Evolutionary conservation across 2,113 vertebrate genomes (phyloP).

Genomic region (Brachirus orientalis): DNA sequence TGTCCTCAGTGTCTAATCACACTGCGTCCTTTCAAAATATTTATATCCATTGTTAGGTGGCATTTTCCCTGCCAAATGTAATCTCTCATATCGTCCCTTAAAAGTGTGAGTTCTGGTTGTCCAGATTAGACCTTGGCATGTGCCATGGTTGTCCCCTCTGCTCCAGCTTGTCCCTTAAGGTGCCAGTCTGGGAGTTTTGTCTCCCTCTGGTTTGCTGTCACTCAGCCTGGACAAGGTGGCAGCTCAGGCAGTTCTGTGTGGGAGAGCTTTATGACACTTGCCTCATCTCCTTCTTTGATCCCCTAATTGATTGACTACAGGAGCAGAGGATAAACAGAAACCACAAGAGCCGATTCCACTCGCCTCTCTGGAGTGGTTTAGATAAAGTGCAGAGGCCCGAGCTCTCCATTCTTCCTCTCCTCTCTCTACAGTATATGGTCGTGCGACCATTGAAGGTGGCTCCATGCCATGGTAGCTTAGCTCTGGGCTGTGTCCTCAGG

Average conservation of each 20-base stretch:
- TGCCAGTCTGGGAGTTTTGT: constrained; percentile 59
- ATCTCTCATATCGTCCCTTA: constrained; percentile 57
- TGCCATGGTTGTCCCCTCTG: constrained; percentile 75
- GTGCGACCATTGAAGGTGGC: constrained; percentile 75
- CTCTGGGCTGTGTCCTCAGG: constrained; percentile 73
- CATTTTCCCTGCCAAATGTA: constrained; percentile 53
- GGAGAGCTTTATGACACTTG: constrained; percentile 78
- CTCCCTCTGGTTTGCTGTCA: constrained; percentile 69
- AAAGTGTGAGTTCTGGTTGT: constrained; percentile 74
- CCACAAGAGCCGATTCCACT: constrained; percentile 82
- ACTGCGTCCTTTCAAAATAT: constrained; percentile 26
- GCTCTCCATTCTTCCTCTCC: constrained; percentile 48
- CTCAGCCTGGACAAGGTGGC: constrained; percentile 73
- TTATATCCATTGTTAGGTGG: constrained; percentile 39
- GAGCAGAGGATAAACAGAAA: constrained; percentile 81
- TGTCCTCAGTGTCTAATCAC: constrained; percentile 35
- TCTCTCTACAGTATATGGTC: constrained; percentile 60
- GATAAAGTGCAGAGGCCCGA: constrained; percentile 78
- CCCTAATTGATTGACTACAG: constrained; percentile 87
- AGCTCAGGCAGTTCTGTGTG: constrained; percentile 68
- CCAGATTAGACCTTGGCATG: constrained; percentile 74
- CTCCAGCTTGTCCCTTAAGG: constrained; percentile 65
- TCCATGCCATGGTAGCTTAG: constrained; percentile 82
- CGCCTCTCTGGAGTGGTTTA: constrained; percentile 81
- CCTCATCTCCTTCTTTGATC: constrained; percentile 83